phyloP scores from a whole-genome alignment of 2,113 vertebrate genomes.

The Microcebus lehilahytsara region DNA sequence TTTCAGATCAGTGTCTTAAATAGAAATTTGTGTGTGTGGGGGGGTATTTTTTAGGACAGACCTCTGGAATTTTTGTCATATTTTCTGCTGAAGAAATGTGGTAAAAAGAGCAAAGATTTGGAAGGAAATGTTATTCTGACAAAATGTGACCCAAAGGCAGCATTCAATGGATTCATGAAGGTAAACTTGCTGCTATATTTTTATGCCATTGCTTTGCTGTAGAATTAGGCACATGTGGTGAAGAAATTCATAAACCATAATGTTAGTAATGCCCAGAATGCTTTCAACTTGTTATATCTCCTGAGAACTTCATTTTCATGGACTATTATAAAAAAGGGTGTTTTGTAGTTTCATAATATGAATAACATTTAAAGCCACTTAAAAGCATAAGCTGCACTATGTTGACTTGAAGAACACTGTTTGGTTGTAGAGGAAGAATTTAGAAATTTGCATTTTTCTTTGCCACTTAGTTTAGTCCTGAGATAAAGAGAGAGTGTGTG shows the following conservation, averaged over 20 bases:
- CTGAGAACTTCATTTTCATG: background rate
- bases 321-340: background rate
- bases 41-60: conserved; percentile 79
- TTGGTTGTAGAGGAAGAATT: too few species aligned
- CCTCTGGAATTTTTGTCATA: conserved; percentile 85
- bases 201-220: background rate
- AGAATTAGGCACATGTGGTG: background rate
- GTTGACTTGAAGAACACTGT: accelerated
- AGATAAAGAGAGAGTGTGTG: background rate
- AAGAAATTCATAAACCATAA: background rate
- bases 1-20: background rate
- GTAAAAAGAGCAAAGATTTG: conserved; percentile 30
- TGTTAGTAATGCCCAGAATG: background rate
- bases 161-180: conserved; percentile 57
- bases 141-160: conserved; percentile 14
- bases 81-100: conserved; percentile 81
- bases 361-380: background rate
- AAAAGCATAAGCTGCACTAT: accelerated
- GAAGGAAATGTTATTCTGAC: conserved; percentile 30
- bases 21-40: background rate
- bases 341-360: background rate
- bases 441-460: background rate
- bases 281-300: background rate
- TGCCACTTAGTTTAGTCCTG: background rate
- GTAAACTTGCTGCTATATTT: conserved; percentile 51